Base-by-base conservation (phyloP, 2,113 vertebrate genomes). In the Malurus cyaneus region DNA sequence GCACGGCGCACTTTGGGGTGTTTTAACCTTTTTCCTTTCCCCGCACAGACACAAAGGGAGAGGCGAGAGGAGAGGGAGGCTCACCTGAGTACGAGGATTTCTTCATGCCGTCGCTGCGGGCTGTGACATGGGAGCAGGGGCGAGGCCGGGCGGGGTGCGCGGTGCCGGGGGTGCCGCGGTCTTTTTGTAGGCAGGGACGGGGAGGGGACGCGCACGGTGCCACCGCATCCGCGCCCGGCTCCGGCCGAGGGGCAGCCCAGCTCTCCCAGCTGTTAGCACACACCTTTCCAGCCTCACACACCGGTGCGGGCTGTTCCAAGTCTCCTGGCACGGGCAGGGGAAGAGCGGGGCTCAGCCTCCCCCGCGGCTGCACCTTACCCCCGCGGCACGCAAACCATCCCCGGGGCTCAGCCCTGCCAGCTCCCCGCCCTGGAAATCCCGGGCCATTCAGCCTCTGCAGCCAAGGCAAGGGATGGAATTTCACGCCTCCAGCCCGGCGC, bases 51-150 rank as follows among this genome's bases (percentile, higher is more conserved):
- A 36, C n/a, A 28, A 49, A 89, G 42, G 56, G 36, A 59, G 34
- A 87, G 64, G 59, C 9, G 7, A 44, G 69, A 41, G 46, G 25
- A n/a, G 53, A 42, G 50, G n/a, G 52, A 65, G 41, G 93, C 97
- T 97, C 94, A 97, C 97, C 97, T 96, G 96, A 94, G 7, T 96
- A 93, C 6, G 90, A 94, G 41, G 96, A 92, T 82, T 97, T 97
- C 93, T 77, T 97, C 96, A 97, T 97, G 94, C 93, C 84, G 96
- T 12, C 61, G 8, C 44, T n/a, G 17, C 7, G 11, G 46, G 95
- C 74, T 47, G 91, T 18, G 91, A 15, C 97, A 97, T 96, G 87
- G 80, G 91, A 92, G 81, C 79, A 8, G 80, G 89, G 85, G 23
- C 42, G 39, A 52, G 82, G 65, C 53, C 24, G 31, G 79, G 3